Evolutionary conservation across 2,113 vertebrate species (phyloP), one percentile per base, ranked within the genome.

Genomic region (Empidonax alnorum): DNA sequence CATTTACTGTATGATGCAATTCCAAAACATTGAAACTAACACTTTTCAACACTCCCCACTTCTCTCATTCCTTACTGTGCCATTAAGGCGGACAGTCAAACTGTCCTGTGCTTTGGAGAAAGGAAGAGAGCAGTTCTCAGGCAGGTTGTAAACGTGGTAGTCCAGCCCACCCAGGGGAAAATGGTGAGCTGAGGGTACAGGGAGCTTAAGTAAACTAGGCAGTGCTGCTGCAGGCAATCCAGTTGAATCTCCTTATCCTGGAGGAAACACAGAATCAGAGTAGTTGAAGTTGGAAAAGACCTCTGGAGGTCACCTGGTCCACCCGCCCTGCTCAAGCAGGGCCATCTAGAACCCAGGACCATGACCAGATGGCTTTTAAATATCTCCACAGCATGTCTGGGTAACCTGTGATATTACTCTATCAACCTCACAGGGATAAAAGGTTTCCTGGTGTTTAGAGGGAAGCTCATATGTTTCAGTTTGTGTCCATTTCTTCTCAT

Each of bases 221-320:
- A 11, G 17, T 50, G 16, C 3, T 74, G 16, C 19, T 87, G 12
- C 16, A 78, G 14, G 10, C 0, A 0, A 56, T 82, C 11, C 59
- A 42, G 22, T 4, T 84, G 23, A 12, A 22, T 63, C 3, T 76
- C 15, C 7, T 77, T 5, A n/a, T 53, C 14, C 24, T 67, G 6
- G 14, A 62, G 7, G 18, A 80, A 52, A 44, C 12, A 37, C 5
- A 35, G 20, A 46, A 35, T 63, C 19, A 80, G 23, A 55, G 8
- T 4, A 3, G 9, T 2, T 71, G 58, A 72, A 49, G 6, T 21
- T 33, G 19, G 31, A 59, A 77, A n/a, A 50, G 17, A 49, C 3
- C 21, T 77, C 44, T 69, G 59, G 15, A 63, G 7, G 7, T 68
- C 20, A 37, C 13, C 25, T 72, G 17, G 15, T 68, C 28, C 19